phyloP scores from a whole-genome alignment of 2,797 vertebrate genomes.

The Arnoldichthys spilopterus region DNA sequence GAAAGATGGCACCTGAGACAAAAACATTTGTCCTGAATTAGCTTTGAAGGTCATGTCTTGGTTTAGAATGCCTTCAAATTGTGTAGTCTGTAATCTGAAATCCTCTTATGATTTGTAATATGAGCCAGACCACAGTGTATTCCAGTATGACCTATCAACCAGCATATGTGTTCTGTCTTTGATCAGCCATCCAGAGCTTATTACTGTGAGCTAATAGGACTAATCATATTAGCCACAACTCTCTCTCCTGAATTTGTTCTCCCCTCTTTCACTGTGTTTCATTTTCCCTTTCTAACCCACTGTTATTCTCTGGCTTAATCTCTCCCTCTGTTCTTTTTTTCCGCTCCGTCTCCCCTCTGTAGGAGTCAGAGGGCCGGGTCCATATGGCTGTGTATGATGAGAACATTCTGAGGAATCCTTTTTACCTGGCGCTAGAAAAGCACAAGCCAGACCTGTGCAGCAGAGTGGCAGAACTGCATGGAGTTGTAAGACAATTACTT shows the following conservation, averaged over 20 bases:
- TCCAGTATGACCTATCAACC: not conserved
- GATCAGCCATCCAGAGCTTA: constrained; percentile 9
- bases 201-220: constrained; percentile 1
- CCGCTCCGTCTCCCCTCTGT: constrained; percentile 12
- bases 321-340: not conserved
- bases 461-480: constrained; percentile 87
- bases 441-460: constrained; percentile 87
- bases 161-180: not conserved
- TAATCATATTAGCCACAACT: constrained; percentile 33
- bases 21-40: not conserved
- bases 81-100: not conserved
- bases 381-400: constrained; percentile 99
- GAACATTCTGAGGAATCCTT: constrained; percentile 94
- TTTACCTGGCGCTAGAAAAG: constrained; percentile 92
- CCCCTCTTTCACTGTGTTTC: not conserved
- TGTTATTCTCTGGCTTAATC: not conserved
- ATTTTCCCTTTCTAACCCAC: not conserved
- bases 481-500: constrained; percentile 83
- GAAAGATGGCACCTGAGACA: not conserved
- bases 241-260: not conserved
- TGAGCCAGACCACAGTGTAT: not conserved
- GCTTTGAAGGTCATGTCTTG: not conserved
- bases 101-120: not conserved
- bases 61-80: not conserved
- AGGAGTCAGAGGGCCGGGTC: constrained; percentile 73